Percentiles rank a stretch among this genome's conserved stretches.
These are phyloP conservation scores for Hyppa rectilinea DNA, from an alignment of 2,888 invertebrate species.

Conservation along the genomic window DNA sequence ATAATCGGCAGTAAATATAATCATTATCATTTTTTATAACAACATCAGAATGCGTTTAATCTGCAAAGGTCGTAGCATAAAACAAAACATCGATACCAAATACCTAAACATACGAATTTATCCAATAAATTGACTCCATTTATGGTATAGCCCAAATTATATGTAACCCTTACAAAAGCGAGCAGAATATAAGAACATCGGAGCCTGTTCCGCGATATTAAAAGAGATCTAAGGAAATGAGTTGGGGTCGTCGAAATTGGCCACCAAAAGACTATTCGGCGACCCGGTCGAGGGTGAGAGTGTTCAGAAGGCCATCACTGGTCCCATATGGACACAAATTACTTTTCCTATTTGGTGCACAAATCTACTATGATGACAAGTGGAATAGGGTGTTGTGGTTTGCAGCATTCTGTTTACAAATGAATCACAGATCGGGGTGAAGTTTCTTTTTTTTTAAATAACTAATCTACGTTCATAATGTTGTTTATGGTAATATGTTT, in stretches of 20 bases:
- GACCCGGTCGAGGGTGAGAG: constrained; percentile 80
- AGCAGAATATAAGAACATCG: constrained; percentile 70
- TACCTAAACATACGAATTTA: constrained; percentile 1
- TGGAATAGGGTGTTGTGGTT: constrained; percentile 82
- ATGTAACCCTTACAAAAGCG: constrained; percentile 68
- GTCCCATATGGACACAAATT: constrained; percentile 90
- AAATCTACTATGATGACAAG: constrained; percentile 87
- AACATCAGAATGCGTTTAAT: not conserved
- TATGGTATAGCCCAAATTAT: constrained; percentile 66
- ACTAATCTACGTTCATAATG: not conserved
- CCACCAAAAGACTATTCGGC: constrained; percentile 83
- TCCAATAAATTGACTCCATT: constrained; percentile 59
- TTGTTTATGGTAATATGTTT: no score
- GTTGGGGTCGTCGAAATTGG: constrained; percentile 81
- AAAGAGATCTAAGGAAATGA: constrained; percentile 84
- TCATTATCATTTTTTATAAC: constrained; percentile 2
- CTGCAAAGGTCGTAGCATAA: constrained; percentile 21
- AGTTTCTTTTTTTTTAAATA: constrained; percentile 20
- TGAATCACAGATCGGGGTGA: constrained; percentile 22
- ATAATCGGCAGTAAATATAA: constrained; percentile 1
- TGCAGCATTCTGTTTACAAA: constrained; percentile 65
- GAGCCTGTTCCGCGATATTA: constrained; percentile 76
- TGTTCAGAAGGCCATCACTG: constrained; percentile 88
- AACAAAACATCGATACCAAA: constrained; percentile 11
- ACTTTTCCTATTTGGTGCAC: constrained; percentile 85